Percentiles rank a stretch among this genome's conserved stretches.
phyloP scores from a whole-genome alignment of 2,888 invertebrate species.

The Leptinotarsa tumamoca region DNA sequence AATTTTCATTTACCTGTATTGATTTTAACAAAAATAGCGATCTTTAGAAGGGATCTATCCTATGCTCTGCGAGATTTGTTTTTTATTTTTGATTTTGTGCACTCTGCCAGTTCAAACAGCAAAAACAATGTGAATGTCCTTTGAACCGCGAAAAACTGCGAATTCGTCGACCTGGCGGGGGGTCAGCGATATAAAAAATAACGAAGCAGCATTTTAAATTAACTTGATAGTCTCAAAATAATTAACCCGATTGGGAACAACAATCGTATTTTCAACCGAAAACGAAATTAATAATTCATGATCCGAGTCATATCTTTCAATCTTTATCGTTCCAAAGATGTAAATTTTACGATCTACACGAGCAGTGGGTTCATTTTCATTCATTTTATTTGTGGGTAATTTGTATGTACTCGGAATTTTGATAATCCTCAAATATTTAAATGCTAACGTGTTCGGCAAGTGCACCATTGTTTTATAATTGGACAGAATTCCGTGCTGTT shows the following conservation, averaged over 20 bases:
- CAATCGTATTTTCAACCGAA: conserved; percentile 3
- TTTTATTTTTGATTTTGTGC: no score
- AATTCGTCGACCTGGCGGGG: neutral
- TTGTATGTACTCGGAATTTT: conserved; percentile 27
- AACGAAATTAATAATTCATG: conserved; percentile 18
- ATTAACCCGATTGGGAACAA: conserved; percentile 6
- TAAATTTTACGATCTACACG: conserved; percentile 20
- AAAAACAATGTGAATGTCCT: neutral
- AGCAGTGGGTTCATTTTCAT: conserved; percentile 5
- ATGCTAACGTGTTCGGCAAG: conserved; percentile 26
- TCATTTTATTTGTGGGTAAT: conserved; percentile 19
- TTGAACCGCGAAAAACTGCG: neutral
- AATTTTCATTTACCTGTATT: no score
- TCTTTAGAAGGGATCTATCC: no score
- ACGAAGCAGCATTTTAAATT: neutral
- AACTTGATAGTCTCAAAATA: conserved; percentile 8
- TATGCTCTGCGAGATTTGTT: no score
- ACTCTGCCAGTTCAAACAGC: no score
- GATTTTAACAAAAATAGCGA: no score
- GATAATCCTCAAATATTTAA: conserved; percentile 36
- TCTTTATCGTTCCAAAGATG: conserved; percentile 17
- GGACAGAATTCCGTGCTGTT: conserved; percentile 33
- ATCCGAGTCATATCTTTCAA: conserved; percentile 10
- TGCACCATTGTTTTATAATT: conserved; percentile 38
- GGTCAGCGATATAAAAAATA: neutral